Conservation (phyloP, 2,797 vertebrate genomes). For the Falco concolor region DNA sequence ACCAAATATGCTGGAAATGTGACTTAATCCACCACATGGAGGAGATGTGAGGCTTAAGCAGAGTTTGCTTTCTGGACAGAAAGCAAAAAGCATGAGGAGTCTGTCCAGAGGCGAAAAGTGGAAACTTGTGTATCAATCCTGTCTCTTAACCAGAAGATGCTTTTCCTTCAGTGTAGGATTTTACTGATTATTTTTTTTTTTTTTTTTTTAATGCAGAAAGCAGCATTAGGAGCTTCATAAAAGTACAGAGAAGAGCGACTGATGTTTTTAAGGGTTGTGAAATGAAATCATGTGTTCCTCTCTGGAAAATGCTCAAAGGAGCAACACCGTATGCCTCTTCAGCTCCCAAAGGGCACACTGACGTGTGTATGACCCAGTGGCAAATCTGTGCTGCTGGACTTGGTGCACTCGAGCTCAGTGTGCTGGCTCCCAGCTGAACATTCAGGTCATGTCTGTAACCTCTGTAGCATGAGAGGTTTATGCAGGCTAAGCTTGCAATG, state of each 20-base stretch:
- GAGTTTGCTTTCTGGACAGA: not conserved
- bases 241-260: not conserved
- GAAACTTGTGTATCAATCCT: not conserved
- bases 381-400: not conserved
- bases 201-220: not conserved
- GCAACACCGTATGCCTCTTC: rapidly evolving
- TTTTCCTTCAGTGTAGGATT: not conserved
- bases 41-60: not conserved
- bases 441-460: not conserved
- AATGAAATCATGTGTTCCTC: not conserved
- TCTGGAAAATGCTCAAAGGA: not conserved
- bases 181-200: not conserved
- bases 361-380: rapidly evolving
- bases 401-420: rapidly evolving
- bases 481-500: not conserved
- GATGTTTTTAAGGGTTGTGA: not conserved
- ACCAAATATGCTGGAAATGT: not conserved
- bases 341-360: rapidly evolving
- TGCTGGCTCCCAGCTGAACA: not conserved
- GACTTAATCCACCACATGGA: not conserved
- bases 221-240: not conserved
- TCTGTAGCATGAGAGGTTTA: not conserved
- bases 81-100: not conserved
- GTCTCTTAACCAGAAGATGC: not conserved
- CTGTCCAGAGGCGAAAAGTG: not conserved